phyloP scores from a whole-genome alignment of 53 echinoderm and acorn worm genomes.

The Paracentrotus lividus region DNA sequence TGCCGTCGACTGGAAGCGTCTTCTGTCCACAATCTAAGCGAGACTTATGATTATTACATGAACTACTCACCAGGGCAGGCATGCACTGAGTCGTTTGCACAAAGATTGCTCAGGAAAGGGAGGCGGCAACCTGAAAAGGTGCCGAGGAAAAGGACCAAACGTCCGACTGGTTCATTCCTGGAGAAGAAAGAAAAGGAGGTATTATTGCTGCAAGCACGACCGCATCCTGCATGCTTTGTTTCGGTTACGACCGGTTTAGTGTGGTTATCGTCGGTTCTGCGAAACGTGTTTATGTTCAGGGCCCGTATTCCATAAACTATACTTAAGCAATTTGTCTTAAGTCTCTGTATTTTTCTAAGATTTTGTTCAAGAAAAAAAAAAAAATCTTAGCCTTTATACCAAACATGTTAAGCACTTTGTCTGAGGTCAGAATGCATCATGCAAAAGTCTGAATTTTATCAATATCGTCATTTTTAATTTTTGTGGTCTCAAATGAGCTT shows the following conservation, averaged over 20 bases:
- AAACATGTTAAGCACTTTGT: too few species aligned
- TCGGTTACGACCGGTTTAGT: not conserved
- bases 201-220: too few species aligned
- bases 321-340: too few species aligned
- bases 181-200: not conserved
- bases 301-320: too few species aligned
- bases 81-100: not conserved
- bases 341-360: too few species aligned
- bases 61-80: constrained; percentile 19
- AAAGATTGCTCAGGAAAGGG: constrained; percentile 8
- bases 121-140: not conserved
- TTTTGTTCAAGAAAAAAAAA: too few species aligned
- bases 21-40: not conserved
- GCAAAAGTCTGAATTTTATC: too few species aligned
- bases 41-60: constrained; percentile 63
- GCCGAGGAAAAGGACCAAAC: not conserved
- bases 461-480: too few species aligned
- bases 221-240: not conserved
- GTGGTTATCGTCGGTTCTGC: not conserved
- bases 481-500: too few species aligned
- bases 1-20: not conserved
- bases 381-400: too few species aligned
- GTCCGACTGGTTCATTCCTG: not conserved
- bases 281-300: too few species aligned
- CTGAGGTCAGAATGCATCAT: too few species aligned